Evolutionary conservation across 2,113 vertebrate species (phyloP), one percentile per base, ranked within the genome.

Genomic region (Nansenia antarctica): DNA sequence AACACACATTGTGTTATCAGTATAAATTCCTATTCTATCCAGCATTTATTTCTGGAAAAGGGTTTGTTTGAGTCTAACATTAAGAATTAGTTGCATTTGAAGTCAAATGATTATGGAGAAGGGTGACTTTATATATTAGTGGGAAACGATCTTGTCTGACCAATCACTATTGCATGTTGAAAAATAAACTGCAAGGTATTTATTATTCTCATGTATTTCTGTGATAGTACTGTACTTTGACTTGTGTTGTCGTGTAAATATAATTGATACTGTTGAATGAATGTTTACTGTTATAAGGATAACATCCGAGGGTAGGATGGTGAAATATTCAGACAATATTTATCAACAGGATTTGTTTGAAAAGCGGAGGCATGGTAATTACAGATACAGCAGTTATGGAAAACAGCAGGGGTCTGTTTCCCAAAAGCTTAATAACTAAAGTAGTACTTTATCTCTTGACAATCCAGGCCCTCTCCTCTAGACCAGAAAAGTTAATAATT

Each of bases 91-190:
- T 55, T 55, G 47, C 45, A 45, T 35, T 66, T 69, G 47, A 65
- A 70, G 63, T 61, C 47, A 31, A 79, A 62, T 29, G 55, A 55
- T 22, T 30, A 45, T 47, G 52, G 34, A 63, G 67, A 66, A 70
- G 65, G 37, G 70, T 76, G 79, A 73, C 54, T 37, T 32, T 34
- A 26, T 55, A n/a, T 14, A 39, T 27, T 77, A 42, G 18, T 49
- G 34, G 73, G 71, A 77, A 82, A 82, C 63, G 61, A 79, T 75
- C 72, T 74, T 62, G 66, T 72, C 74, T 84, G 82, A 89, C 83
- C 86, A 86, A 84, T 82, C 67, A 76, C 62, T n/a, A n/a, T 70
- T 72, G 70, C 73, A 65, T 49, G 42, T 67, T 61, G 59, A 73
- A 67, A 53, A 24, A 52, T 45, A 57, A 62, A 71, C 58, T 70